phyloP scores from a whole-genome alignment of 2,113 vertebrate genomes.

The Climacteris rufus region DNA sequence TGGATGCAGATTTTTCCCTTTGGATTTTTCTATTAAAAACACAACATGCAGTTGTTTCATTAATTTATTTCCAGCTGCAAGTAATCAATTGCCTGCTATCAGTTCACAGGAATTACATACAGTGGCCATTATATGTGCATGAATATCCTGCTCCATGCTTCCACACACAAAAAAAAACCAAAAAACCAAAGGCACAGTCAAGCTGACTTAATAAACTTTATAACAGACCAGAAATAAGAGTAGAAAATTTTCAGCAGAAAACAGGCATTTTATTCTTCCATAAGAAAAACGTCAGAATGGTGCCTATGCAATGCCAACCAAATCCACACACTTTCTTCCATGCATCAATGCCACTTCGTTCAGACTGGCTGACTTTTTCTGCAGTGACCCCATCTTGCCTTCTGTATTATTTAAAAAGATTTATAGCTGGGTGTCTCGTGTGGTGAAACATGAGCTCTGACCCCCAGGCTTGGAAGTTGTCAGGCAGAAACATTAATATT shows the following conservation, averaged over 20 bases:
- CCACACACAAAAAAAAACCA: background rate
- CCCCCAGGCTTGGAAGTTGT: constrained; percentile 82
- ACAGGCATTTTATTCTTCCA: background rate
- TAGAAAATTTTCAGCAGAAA: background rate
- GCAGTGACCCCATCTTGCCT: constrained; percentile 85
- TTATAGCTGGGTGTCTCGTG: constrained; percentile 87
- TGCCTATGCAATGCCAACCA: constrained; percentile 41
- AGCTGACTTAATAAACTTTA: background rate
- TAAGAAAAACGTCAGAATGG: background rate
- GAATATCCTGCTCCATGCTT: background rate
- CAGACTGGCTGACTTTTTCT: constrained; percentile 88
- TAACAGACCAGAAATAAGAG: background rate
- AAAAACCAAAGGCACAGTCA: background rate
- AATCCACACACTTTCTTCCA: constrained; percentile 70
- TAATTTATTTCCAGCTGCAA: background rate
- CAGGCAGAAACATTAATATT: constrained; percentile 91
- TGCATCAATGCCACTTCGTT: constrained; percentile 93
- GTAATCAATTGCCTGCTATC: background rate
- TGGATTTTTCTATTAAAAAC: background rate
- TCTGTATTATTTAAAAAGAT: constrained; percentile 95
- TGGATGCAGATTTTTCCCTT: background rate
- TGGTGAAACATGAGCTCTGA: constrained; percentile 90
- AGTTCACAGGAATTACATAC: background rate
- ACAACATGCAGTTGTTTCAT: background rate
- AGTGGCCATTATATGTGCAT: background rate